Base-by-base conservation (phyloP, 1,140 invertebrate genomes). In the Ceratina japonica region DNA sequence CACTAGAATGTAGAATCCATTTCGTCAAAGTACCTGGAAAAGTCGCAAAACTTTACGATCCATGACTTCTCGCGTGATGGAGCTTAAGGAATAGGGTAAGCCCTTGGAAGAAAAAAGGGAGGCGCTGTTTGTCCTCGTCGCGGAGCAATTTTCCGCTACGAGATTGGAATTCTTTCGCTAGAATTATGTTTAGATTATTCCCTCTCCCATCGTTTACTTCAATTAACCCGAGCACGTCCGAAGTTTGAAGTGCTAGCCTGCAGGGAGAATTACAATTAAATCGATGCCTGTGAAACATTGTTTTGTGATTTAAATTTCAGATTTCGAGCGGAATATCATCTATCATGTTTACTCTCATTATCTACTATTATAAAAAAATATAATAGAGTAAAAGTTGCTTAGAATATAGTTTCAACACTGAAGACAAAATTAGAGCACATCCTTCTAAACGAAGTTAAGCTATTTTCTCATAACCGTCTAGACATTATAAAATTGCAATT, bases 31-130 rank as follows among this genome's bases (percentile, higher is more conserved):
- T 66, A 74, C 49, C n/a, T 7, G 10, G 22, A 59, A 16, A 44
- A 22, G 37, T 56, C 56, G 52, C 75, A 58, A 54, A 83, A 75
- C 44, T 52, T 79, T 79, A 74, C 49, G 69, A 79, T 18, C 81
- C 66, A 31, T 62, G 66, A 52, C 56, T 70, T 66, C 62, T 58
- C 16, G 31, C 20, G 63, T n/a, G 63, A 75, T 58, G 22, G 18
- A 18, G 24, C n/a, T 52, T 59, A 70, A 70, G 70, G 52, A 76
- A 44, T 22, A 37, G 24, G 13, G 16, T 2, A 18, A 56, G 44
- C 10, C 58, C 20, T 27, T 16, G 37, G 15, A 37, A 31, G 27
- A 58, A 44, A 16, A 10, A 10, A 7, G 37, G 37, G n/a, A 12
- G 10, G 13, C 2, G 31, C 15, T 65, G 51, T 65, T 75, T 58